Base-by-base conservation (phyloP, 2,113 vertebrate genomes). In the Hirundichthys speculiger region DNA sequence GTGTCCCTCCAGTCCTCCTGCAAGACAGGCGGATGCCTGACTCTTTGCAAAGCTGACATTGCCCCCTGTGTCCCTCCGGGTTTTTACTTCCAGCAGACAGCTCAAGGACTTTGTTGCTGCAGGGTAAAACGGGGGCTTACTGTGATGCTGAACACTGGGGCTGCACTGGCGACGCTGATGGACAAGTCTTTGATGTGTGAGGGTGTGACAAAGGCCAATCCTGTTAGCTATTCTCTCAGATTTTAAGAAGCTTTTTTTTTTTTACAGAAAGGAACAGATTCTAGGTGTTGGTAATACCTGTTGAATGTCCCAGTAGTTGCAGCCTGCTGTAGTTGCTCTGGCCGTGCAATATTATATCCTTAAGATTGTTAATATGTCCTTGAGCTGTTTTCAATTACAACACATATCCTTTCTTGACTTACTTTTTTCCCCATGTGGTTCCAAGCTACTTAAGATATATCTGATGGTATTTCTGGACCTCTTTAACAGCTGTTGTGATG, bases 11-110 rank as follows among this genome's bases (percentile, higher is more conserved):
- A 38, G 69, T 67, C 53, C 48, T 68, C 70, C 56, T 55, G 56
- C 69, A 45, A 66, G 79, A 77, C 73, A 86, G 60, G 64, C 75
- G 77, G 81, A 80, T 56, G 19, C 69, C 61, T 55, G 40, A 48
- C 42, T 72, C 69, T 60, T 13, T 47, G 55, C 15, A 62, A 15
- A 82, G 66, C 73, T 55, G 58, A 42, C 39, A 9, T 73, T 65
- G 64, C 66, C 74, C 58, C 34, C 55, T 13, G 16, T 22, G 45
- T 71, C 70, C 61, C 57, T 30, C n/a, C 19, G 15, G 56, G 52
- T 79, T 82, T 77, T 65, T 75, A 41, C 58, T 83, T 72, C 64
- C 55, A 62, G 30, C 79, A 82, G 80, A 86, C 85, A 73, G 76
- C 76, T 19, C 60, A 16, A 59, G 59, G 77, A 51, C 61, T 59